Evolutionary conservation across 2,797 vertebrate genomes (phyloP).

Genomic region (Trachops cirrhosus): DNA sequence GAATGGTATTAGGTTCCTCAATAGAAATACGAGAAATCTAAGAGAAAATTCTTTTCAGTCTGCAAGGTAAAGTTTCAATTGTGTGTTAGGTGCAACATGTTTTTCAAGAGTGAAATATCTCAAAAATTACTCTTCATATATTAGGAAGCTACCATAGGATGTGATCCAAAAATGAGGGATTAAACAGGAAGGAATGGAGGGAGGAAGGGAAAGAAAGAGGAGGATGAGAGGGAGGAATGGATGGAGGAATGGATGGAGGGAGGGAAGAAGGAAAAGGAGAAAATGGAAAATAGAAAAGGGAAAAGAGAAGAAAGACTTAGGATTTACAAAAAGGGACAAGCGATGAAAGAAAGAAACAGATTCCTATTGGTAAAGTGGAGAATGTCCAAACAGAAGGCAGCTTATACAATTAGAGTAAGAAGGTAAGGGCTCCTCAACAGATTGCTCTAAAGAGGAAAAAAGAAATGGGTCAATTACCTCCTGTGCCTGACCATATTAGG

Average conservation of each 20-base stretch:
- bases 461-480: background rate
- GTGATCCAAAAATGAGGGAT: background rate
- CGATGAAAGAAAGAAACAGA: background rate
- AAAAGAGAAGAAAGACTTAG: background rate
- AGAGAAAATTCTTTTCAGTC: background rate
- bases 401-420: background rate
- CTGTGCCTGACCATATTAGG: background rate
- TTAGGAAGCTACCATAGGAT: background rate
- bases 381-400: background rate
- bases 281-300: background rate
- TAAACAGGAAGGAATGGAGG: background rate
- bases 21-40: background rate
- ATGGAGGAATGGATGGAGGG: no score
- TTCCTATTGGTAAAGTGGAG: background rate
- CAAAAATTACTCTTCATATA: background rate
- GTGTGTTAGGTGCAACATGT: background rate
- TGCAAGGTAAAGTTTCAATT: background rate
- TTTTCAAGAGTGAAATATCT: background rate
- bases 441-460: background rate
- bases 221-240: no score
- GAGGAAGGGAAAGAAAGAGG: background rate
- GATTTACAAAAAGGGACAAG: background rate
- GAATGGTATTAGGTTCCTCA: background rate
- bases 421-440: background rate
- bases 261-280: no score